Conservation (phyloP, 2,797 vertebrate genomes). For the Myotis planiceps region DNA sequence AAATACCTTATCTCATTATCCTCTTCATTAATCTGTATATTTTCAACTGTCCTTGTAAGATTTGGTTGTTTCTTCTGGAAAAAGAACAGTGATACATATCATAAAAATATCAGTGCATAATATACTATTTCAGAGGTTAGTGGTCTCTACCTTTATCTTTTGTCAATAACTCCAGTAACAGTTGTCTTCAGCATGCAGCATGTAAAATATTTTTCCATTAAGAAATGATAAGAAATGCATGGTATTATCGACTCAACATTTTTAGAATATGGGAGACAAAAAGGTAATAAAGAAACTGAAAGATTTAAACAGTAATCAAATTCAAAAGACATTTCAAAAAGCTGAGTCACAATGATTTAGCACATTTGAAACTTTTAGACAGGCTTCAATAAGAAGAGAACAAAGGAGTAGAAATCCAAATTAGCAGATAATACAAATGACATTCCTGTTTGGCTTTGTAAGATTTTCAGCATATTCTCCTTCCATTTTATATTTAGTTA, state of each 20-base stretch:
- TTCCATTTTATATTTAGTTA: conserved; percentile 28
- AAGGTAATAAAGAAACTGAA: conserved; percentile 7
- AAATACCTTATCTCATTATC: conserved; percentile 89
- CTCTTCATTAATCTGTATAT: conserved; percentile 85
- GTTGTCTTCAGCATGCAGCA: background rate
- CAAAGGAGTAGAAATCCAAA: conserved; percentile 9
- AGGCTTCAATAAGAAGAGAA: conserved; percentile 22
- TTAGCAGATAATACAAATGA: background rate
- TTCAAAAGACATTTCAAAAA: conserved; percentile 41
- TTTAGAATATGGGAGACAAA: background rate
- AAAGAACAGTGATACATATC: conserved; percentile 69
- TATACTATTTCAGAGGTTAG: background rate
- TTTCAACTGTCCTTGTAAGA: conserved; percentile 84
- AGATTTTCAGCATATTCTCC: background rate
- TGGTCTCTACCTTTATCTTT: background rate
- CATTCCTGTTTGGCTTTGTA: background rate
- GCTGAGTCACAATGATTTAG: background rate
- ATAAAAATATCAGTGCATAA: background rate
- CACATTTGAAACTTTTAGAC: conserved; percentile 33
- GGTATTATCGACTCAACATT: background rate
- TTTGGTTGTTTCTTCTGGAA: conserved; percentile 86
- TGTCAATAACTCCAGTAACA: background rate
- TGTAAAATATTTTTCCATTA: conserved; percentile 15
- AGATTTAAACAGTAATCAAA: conserved; percentile 31
- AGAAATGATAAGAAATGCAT: background rate